Evolutionary conservation across 1,140 invertebrate species (phyloP).

Genomic region (Atopsyche davidsoni): DNA sequence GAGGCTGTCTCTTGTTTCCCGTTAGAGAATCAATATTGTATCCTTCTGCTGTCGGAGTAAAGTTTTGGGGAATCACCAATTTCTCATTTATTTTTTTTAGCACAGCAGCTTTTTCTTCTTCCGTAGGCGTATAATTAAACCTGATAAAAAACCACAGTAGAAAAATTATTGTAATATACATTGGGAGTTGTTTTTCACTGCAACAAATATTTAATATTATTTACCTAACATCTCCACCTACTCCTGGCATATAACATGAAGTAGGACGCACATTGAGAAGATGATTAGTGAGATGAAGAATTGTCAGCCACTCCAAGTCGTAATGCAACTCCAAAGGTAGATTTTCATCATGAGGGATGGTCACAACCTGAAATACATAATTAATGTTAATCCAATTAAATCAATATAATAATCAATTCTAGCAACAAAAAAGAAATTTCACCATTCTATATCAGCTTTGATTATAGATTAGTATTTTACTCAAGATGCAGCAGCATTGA

Average conservation of each 20-base stretch:
- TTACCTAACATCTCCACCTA: slow-evolving; percentile 59
- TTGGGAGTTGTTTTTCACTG: slow-evolving; percentile 7
- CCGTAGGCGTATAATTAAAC: slow-evolving; percentile 68
- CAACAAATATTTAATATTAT: slow-evolving; percentile 15
- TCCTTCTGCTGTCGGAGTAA: slow-evolving; percentile 62
- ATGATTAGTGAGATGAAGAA: slow-evolving; percentile 85
- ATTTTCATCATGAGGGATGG: slow-evolving; percentile 49
- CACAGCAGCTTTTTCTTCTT: slow-evolving; percentile 66
- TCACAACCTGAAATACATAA: slow-evolving; percentile 34
- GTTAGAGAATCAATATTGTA: slow-evolving; percentile 48
- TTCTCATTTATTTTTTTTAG: slow-evolving; percentile 58
- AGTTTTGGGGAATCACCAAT: slow-evolving; percentile 67
- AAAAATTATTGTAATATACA: slow-evolving; percentile 14
- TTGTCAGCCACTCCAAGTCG: slow-evolving; percentile 91
- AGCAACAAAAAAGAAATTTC: no score
- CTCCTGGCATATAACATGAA: slow-evolving; percentile 74
- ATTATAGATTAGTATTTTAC: no score
- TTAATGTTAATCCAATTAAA: no score
- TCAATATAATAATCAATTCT: no score
- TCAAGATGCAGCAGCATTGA: no score
- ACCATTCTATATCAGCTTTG: no score
- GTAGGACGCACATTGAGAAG: slow-evolving; percentile 66
- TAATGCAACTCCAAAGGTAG: slow-evolving; percentile 62
- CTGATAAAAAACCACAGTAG: slow-evolving; percentile 39
- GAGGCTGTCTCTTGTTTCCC: slow-evolving; percentile 35